phyloP scores from a whole-genome alignment of 2,888 invertebrate genomes.

The Agrochola macilenta region DNA sequence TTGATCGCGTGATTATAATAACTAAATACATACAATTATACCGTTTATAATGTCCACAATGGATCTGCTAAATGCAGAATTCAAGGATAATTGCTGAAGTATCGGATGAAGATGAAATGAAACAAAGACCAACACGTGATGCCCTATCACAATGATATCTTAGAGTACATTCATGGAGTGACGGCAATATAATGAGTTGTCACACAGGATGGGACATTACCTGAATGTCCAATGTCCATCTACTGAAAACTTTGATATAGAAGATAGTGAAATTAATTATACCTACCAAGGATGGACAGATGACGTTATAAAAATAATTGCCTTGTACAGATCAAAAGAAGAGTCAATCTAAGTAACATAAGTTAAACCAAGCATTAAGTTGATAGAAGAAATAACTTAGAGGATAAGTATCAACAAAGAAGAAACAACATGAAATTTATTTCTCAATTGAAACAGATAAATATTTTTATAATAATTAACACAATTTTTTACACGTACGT shows the following conservation, averaged over 20 bases:
- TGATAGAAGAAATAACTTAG: background rate
- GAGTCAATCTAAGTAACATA: background rate
- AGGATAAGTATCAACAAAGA: background rate
- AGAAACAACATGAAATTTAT: background rate
- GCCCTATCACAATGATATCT: background rate
- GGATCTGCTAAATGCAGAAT: slow-evolving; percentile 24
- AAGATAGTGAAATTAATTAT: slow-evolving; percentile 9
- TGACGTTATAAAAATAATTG: background rate
- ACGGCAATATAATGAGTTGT: background rate
- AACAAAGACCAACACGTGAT: slow-evolving; percentile 25
- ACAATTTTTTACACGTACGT: no score
- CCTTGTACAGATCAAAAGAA: background rate
- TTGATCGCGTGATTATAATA: slow-evolving; percentile 38
- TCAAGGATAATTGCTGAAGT: slow-evolving; percentile 36
- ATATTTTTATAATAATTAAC: no score
- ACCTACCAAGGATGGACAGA: background rate
- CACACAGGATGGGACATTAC: background rate
- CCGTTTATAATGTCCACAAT: slow-evolving; percentile 24
- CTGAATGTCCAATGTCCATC: background rate
- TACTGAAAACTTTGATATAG: background rate
- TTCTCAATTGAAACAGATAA: no score
- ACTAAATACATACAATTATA: slow-evolving; percentile 38
- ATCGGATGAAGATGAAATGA: slow-evolving; percentile 22
- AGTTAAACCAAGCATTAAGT: background rate
- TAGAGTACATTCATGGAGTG: background rate